A percentile compares a stretch with the other conserved stretches of the same genome.
These are phyloP conservation scores for Aphelenchoides besseyi DNA, from an alignment of 1,140 invertebrate genomes.

Conservation along the genomic window DNA sequence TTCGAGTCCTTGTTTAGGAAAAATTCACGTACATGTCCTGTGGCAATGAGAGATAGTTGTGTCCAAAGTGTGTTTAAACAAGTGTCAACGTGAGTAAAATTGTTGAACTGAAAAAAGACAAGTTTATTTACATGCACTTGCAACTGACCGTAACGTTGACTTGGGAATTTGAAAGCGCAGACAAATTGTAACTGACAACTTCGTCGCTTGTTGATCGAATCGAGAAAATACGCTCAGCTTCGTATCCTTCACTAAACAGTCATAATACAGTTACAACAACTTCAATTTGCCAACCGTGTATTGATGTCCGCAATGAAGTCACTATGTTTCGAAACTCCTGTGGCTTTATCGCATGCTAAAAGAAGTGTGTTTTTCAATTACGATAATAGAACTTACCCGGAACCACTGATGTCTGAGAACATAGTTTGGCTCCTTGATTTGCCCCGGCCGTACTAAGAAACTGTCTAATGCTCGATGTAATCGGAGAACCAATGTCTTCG, in stretches of 20 bases:
- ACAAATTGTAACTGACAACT: background rate
- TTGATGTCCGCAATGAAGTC: background rate
- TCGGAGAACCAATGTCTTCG: constrained; percentile 29
- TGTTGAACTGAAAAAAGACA: background rate
- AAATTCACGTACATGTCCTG: background rate
- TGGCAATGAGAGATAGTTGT: background rate
- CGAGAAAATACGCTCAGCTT: background rate
- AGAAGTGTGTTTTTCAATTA: too few species aligned
- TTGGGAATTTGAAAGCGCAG: background rate
- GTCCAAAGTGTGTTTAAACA: constrained; percentile 1
- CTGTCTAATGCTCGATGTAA: constrained; percentile 27
- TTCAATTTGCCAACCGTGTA: background rate
- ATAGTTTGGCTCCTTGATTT: too few species aligned
- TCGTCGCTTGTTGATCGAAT: background rate
- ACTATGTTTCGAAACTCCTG: background rate
- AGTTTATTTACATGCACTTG: too few species aligned
- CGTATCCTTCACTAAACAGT: background rate
- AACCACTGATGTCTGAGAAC: too few species aligned
- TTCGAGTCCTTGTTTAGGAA: background rate
- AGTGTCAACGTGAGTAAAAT: background rate
- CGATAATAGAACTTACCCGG: too few species aligned
- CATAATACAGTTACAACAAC: background rate
- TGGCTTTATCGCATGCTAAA: too few species aligned
- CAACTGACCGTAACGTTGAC: background rate
- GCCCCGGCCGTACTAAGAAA: constrained; percentile 15